Conservation (phyloP, 2,888 invertebrate genomes). For the Standfussiana lucernea region DNA sequence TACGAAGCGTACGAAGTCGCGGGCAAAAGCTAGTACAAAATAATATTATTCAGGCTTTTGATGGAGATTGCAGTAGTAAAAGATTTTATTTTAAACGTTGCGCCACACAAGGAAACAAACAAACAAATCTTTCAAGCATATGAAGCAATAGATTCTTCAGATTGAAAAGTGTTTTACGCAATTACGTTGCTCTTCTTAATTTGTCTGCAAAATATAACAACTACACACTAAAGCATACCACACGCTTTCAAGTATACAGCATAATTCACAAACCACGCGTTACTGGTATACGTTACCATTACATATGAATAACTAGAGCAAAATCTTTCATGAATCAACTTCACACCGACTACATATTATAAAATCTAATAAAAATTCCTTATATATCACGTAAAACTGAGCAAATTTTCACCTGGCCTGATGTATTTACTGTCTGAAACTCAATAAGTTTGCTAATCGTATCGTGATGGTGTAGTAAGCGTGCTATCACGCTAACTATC, state of each 20-base stretch:
- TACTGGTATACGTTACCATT: constrained; percentile 32
- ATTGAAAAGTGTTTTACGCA: background rate
- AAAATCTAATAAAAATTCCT: constrained; percentile 49
- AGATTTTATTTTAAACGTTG: too few species aligned
- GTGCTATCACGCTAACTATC: constrained; percentile 34
- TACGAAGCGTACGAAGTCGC: too few species aligned
- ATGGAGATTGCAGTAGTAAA: too few species aligned
- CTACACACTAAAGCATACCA: background rate
- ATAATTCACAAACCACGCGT: constrained; percentile 1
- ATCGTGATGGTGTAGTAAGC: constrained; percentile 22
- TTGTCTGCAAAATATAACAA: background rate
- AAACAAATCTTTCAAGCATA: too few species aligned
- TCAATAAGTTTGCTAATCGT: constrained; percentile 16
- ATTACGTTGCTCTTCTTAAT: background rate
- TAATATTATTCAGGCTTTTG: too few species aligned
- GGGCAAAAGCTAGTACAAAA: too few species aligned
- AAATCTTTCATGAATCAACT: constrained; percentile 43
- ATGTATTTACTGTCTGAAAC: constrained; percentile 26
- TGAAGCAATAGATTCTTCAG: background rate
- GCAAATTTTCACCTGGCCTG: constrained; percentile 49
- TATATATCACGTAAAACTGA: constrained; percentile 42
- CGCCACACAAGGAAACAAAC: too few species aligned
- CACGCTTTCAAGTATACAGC: constrained; percentile 11
- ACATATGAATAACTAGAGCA: constrained; percentile 46
- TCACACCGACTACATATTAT: constrained; percentile 31